Evolutionary conservation across 2,797 vertebrate genomes (phyloP).

Genomic region (Pseudochirops cupreus): DNA sequence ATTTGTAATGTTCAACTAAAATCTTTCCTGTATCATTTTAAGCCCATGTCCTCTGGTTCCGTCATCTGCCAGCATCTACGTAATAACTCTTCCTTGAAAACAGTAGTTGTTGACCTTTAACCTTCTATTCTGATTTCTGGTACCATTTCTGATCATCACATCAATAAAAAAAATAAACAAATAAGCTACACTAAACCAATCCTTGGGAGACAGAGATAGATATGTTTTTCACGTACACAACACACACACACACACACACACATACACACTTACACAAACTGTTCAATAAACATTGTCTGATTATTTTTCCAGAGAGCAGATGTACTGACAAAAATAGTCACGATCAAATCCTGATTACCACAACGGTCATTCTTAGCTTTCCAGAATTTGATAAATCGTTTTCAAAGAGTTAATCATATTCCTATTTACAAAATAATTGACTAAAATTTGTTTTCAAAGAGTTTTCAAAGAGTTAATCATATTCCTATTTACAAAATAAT

Average conservation of each 20-base stretch:
- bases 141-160: not conserved
- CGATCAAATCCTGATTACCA: constrained; percentile 44
- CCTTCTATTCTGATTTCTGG: not conserved
- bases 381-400: constrained; percentile 32
- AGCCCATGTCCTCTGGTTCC: not conserved
- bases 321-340: constrained; percentile 49
- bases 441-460: constrained; percentile 46
- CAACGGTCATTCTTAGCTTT: constrained; percentile 33
- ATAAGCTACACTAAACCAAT: not conserved
- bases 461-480: constrained; percentile 54
- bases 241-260: not conserved
- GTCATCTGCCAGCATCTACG: not conserved
- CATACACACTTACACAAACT: not conserved
- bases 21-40: not conserved
- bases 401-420: constrained; percentile 58
- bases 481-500: constrained; percentile 62
- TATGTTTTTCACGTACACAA: constrained; percentile 11
- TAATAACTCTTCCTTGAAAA: not conserved
- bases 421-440: constrained; percentile 59
- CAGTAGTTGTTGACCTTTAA: not conserved
- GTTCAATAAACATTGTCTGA: constrained; percentile 33
- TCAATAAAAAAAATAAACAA: not conserved
- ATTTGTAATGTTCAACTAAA: not conserved
- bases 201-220: not conserved
- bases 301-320: constrained; percentile 55